Conservation (phyloP, 2,113 vertebrate species). For the Pelmatolapia mariae region DNA sequence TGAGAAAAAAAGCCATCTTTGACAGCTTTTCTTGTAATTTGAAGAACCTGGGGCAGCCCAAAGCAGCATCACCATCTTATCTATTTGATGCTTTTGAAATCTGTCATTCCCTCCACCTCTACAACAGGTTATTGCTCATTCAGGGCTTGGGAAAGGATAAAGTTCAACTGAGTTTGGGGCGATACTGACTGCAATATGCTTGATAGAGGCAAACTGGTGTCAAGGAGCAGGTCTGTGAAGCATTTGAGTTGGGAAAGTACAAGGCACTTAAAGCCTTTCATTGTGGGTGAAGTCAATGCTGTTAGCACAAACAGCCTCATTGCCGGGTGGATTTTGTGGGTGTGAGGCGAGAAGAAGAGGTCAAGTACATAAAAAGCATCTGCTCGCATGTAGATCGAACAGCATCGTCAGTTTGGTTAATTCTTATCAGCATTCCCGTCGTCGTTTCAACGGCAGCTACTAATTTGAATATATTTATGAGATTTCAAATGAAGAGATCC, state of each 20-base stretch:
- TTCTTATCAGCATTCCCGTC: neutral
- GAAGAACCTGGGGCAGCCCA: neutral
- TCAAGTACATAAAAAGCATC: constrained; percentile 35
- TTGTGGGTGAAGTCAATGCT: constrained; percentile 26
- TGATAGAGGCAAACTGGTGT: neutral
- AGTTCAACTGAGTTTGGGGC: neutral
- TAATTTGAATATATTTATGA: constrained; percentile 24
- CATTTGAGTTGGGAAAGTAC: constrained; percentile 7
- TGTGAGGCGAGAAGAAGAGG: neutral
- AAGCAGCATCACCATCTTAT: neutral
- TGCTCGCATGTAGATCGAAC: constrained; percentile 11
- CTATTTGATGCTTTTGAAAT: neutral
- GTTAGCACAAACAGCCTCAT: constrained; percentile 44
- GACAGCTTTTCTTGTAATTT: neutral
- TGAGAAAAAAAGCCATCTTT: neutral
- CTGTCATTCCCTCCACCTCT: neutral
- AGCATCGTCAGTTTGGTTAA: neutral
- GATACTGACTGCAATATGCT: neutral
- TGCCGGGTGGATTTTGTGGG: constrained; percentile 35
- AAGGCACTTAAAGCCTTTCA: constrained; percentile 32
- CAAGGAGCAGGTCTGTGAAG: neutral
- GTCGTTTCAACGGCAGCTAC: neutral
- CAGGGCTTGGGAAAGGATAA: neutral
- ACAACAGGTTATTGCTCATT: neutral
- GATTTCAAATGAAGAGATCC: constrained; percentile 1